Conservation (phyloP, 2,797 vertebrate genomes). For the Australoheros facetus region DNA sequence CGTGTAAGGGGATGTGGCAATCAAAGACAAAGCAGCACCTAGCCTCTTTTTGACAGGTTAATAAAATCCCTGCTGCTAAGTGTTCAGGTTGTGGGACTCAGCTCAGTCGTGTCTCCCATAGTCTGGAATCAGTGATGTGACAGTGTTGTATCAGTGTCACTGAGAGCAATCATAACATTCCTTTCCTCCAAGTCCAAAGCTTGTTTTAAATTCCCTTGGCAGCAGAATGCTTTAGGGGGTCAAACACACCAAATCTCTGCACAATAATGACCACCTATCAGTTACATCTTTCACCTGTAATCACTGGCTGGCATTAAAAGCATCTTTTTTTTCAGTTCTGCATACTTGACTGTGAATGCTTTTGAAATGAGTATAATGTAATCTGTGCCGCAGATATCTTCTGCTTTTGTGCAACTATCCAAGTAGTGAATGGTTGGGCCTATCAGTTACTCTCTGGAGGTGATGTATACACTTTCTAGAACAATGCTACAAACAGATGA, state of each 20-base stretch:
- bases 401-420: slow-evolving; percentile 85
- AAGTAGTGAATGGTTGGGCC: slow-evolving; percentile 75
- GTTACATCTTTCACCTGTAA: slow-evolving; percentile 88
- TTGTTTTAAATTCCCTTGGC: slow-evolving; percentile 73
- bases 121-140: slow-evolving; percentile 41
- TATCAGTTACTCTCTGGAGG: slow-evolving; percentile 82
- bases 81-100: slow-evolving; percentile 22
- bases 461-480: slow-evolving; percentile 82
- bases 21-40: slow-evolving; percentile 67
- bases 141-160: slow-evolving; percentile 69
- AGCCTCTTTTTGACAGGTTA: slow-evolving; percentile 59
- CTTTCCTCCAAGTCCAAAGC: slow-evolving; percentile 60
- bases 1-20: slow-evolving; percentile 58
- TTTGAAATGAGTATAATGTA: slow-evolving; percentile 87
- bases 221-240: slow-evolving; percentile 75
- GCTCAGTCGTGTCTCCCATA: slow-evolving; percentile 30
- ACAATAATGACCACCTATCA: slow-evolving; percentile 83
- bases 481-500: slow-evolving; percentile 84
- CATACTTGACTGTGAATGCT: slow-evolving; percentile 87
- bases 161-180: slow-evolving; percentile 73
- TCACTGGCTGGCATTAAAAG: slow-evolving; percentile 89
- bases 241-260: slow-evolving; percentile 69
- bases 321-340: slow-evolving; percentile 78
- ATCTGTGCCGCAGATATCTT: slow-evolving; percentile 85
- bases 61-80: slow-evolving; percentile 64